Evolutionary conservation across 2,797 vertebrate genomes (phyloP), one percentile per base, ranked within the genome.

Genomic region (Neoniphon sammara): DNA sequence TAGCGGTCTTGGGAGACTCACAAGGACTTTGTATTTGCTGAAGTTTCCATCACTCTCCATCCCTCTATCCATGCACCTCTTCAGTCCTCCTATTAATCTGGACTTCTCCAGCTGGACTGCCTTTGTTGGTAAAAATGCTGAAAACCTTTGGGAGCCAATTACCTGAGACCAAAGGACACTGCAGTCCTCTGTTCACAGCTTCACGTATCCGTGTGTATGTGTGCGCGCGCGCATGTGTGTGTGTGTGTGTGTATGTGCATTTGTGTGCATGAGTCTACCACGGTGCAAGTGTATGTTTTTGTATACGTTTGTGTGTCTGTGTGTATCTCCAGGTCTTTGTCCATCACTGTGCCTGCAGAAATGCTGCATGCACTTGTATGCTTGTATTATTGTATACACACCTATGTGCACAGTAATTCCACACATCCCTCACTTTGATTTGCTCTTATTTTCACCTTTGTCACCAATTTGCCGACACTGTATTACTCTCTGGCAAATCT

Each of bases 101-200:
- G 57, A n/a, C 39, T 68, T 58, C 5, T 73, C 60, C 17, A 44
- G 70, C 69, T 71, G 64, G 15, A 55, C 52, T 66, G 60, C 55
- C 50, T 88, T 85, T 79, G 61, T 72, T 84, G 78, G 21, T 76
- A 53, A 58, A 83, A 74, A 64, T 23, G 30, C 65, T 36, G 6
- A 86, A 88, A 90, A 80, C 80, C 85, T 85, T 49, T 59, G 84
- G 73, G 81, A 89, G 76, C 65, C 73, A 85, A 85, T 90, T 90
- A 91, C 75, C 70, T 82, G 55, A 70, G 67, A 79, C 75, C 70
- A 75, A 77, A 86, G 68, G 59, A 84, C 70, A 70, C 64, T 21
- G 44, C 49, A 15, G 60, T 18, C 56, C 49, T 83, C 49, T 83
- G 58, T 76, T 80, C 42, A 57, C 49, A 71, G 20, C 69, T 39